Base-by-base conservation (phyloP, 2,888 invertebrate species). In the Thumatha senex region DNA sequence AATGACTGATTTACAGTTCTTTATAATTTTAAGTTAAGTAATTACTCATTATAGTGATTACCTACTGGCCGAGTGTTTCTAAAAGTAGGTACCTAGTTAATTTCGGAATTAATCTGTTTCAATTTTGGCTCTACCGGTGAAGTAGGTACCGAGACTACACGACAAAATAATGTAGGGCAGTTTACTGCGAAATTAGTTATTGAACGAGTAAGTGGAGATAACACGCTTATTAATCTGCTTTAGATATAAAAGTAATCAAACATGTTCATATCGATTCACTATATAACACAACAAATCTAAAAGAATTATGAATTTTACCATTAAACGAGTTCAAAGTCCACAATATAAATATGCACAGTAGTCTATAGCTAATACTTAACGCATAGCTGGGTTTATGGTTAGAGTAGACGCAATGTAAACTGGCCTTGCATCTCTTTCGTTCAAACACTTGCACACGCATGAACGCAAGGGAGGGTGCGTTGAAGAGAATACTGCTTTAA, bases 241-340 rank as follows among this genome's bases (percentile, higher is more conserved):
- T 59, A 74, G 53, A 63, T 66, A 66, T 48, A 61, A 63, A 56
- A 56, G 57, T 59, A 66, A 70, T 71, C 56, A 62, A 66, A 68
- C 67, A 61, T 64, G 64, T 60, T 64, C 57, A 58, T 82, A 86
- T 86, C 76, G 82, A 87, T 86, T 73, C 67, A 58, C 63, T 44
- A 72, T 78, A 82, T 82, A 82, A 78, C 76, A 75, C 76, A 75
- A 72, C 71, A 70, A 72, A 76, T 70, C 65, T 62, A 63, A 79
- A 75, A 72, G 79, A 77, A 76, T 73, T 72, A 67, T 74, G 74
- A 76, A 80, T 84, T 87, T 87, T 78, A 86, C 86, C 82, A 87
- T 83, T 73, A 80, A 74, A 76, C 63, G 83, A 83, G 90, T 89
- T 88, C 89, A 87, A 90, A 91, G 89, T 89, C 89, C 90, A 88